Conservation (phyloP, 2,797 vertebrate species). For the Galaxias olidus region DNA sequence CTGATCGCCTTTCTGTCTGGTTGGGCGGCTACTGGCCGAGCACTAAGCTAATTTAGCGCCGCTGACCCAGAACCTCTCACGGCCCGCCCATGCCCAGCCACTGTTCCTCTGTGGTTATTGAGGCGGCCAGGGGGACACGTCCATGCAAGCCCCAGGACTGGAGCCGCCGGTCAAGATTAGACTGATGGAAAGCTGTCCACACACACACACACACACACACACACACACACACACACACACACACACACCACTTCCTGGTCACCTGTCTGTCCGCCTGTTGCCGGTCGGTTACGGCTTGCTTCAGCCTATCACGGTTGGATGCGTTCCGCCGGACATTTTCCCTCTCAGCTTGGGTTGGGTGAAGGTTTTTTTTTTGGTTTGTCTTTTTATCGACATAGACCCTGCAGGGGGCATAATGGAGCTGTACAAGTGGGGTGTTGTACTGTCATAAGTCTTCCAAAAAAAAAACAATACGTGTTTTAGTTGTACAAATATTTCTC, state of each 20-base stretch:
- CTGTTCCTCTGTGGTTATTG: too few species aligned
- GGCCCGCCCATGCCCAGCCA: not conserved
- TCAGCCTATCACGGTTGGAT: not conserved
- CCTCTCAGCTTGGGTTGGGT: too few species aligned
- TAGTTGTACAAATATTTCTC: too few species aligned
- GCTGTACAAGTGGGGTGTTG: too few species aligned
- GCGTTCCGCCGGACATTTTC: not conserved
- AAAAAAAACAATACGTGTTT: too few species aligned
- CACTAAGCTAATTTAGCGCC: slow-evolving; percentile 9
- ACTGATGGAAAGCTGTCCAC: not conserved
- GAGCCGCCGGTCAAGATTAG: not conserved
- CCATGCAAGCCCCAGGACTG: not conserved
- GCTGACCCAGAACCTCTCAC: slow-evolving; percentile 24
- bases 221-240: too few species aligned
- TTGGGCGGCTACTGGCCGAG: slow-evolving; percentile 4
- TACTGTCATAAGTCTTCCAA: too few species aligned
- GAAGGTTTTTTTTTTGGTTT: too few species aligned
- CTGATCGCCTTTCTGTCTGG: slow-evolving; percentile 6
- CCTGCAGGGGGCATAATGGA: too few species aligned
- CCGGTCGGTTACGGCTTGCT: not conserved
- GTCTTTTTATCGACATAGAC: too few species aligned
- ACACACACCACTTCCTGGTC: not conserved
- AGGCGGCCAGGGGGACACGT: too few species aligned
- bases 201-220: too few species aligned
- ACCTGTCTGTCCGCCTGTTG: not conserved